phyloP scores from a whole-genome alignment of 2,888 invertebrate species.

The Agrenia bidenticulata region DNA sequence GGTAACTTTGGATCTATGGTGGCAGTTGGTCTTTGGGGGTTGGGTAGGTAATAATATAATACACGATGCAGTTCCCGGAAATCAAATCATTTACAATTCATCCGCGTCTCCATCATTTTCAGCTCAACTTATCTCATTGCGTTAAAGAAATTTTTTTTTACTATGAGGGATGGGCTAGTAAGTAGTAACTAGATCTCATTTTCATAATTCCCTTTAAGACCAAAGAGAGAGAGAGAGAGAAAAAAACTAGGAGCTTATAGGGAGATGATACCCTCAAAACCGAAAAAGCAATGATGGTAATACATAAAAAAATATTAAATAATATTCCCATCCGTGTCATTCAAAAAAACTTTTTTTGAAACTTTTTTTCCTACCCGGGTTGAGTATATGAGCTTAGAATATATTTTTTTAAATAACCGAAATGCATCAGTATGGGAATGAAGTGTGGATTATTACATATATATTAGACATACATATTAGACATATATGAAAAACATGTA shows the following conservation, averaged over 20 bases:
- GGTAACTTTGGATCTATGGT: no score
- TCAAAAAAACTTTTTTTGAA: slow-evolving; percentile 1
- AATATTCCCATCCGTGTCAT: slow-evolving; percentile 17
- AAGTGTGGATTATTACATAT: no score
- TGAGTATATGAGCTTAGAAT: not conserved
- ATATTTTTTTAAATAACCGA: no score
- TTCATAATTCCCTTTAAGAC: slow-evolving; percentile 2
- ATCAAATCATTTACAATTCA: slow-evolving; percentile 46
- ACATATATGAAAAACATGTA: no score
- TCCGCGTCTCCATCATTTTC: slow-evolving; percentile 44
- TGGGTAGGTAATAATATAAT: not conserved
- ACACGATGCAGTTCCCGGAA: slow-evolving; percentile 17
- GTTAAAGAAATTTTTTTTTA: no score
- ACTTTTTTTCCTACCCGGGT: not conserved
- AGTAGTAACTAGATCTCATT: slow-evolving; percentile 6
- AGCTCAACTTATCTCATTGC: slow-evolving; percentile 10
- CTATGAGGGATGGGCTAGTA: no score
- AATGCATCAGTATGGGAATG: no score
- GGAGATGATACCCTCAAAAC: not conserved
- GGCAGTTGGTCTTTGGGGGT: no score
- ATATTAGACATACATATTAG: no score
- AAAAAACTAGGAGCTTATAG: slow-evolving; percentile 3
- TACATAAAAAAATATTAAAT: slow-evolving; percentile 9
- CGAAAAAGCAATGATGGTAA: no score
- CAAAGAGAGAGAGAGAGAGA: not conserved